Conservation (phyloP, 2,888 invertebrate genomes). For the Ctenicera cuprea region DNA sequence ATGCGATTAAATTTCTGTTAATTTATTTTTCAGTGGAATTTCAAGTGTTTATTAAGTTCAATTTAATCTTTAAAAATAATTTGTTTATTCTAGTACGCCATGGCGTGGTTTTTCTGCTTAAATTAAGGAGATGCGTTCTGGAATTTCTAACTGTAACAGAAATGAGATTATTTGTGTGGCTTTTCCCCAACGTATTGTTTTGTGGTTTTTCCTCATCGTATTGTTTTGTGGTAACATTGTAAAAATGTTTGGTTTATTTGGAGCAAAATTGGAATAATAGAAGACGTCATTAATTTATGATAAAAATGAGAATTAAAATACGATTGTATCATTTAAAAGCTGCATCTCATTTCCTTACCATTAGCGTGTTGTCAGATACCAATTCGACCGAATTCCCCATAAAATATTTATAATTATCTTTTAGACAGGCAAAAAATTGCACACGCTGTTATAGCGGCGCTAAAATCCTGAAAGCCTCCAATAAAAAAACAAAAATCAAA, state of each 20-base stretch:
- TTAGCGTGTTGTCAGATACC: too few relatives aligned
- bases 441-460: neutral
- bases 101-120: constrained; percentile 14
- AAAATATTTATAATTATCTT: neutral
- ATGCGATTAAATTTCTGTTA: neutral
- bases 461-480: neutral
- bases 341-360: too few relatives aligned
- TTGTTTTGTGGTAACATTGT: too few relatives aligned
- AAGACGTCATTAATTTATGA: too few relatives aligned
- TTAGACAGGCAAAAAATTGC: neutral
- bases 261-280: too few relatives aligned
- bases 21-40: constrained; percentile 9
- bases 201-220: too few relatives aligned
- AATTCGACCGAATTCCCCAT: too few relatives aligned
- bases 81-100: neutral
- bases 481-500: neutral
- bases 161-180: neutral
- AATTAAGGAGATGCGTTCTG: constrained; percentile 2
- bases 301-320: too few relatives aligned
- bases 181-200: constrained; percentile 4
- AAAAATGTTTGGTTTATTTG: too few relatives aligned
- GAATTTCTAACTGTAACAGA: constrained; percentile 20
- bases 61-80: neutral
- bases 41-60: neutral
- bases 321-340: too few relatives aligned